A percentile compares a stretch with the other conserved stretches of the same genome.
Evolutionary conservation across 2,113 vertebrate genomes (phyloP).

Genomic region (Orcinus orca): DNA sequence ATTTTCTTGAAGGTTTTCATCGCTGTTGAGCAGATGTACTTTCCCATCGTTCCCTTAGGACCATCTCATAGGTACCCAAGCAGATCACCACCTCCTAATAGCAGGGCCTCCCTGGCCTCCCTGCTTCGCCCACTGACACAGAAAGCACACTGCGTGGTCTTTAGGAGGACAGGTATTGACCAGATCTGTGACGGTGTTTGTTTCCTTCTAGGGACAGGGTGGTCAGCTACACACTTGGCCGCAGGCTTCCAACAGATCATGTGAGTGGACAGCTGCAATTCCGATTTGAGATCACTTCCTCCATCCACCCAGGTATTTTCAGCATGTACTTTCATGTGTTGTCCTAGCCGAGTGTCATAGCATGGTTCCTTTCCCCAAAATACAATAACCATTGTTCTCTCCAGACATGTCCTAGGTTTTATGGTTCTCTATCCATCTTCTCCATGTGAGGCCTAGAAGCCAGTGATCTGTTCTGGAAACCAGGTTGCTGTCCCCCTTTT

Average conservation of each 20-base stretch:
- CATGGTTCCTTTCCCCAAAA: slow-evolving; percentile 20
- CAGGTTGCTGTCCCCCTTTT: not conserved
- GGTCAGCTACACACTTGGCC: slow-evolving; percentile 95
- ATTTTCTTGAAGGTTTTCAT: not conserved
- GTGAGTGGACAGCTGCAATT: slow-evolving; percentile 98
- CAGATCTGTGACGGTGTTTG: slow-evolving; percentile 66
- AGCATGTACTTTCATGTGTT: slow-evolving; percentile 48
- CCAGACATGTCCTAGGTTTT: slow-evolving; percentile 19
- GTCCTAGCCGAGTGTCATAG: not conserved
- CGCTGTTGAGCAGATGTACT: not conserved
- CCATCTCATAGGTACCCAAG: not conserved
- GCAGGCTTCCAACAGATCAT: slow-evolving; percentile 96
- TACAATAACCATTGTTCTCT: not conserved
- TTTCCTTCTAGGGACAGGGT: slow-evolving; percentile 91
- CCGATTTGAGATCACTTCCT: slow-evolving; percentile 96
- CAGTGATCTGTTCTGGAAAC: slow-evolving; percentile 16
- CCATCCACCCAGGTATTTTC: slow-evolving; percentile 94
- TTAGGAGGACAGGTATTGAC: not conserved
- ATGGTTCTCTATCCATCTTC: not conserved
- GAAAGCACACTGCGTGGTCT: not conserved
- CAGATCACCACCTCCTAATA: not conserved
- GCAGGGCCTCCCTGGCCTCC: not conserved
- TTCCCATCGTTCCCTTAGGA: not conserved
- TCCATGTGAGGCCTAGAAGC: slow-evolving; percentile 4
- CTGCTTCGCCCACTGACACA: not conserved